Conservation (phyloP, 2,113 vertebrate species). For the Aviceda subcristata region DNA sequence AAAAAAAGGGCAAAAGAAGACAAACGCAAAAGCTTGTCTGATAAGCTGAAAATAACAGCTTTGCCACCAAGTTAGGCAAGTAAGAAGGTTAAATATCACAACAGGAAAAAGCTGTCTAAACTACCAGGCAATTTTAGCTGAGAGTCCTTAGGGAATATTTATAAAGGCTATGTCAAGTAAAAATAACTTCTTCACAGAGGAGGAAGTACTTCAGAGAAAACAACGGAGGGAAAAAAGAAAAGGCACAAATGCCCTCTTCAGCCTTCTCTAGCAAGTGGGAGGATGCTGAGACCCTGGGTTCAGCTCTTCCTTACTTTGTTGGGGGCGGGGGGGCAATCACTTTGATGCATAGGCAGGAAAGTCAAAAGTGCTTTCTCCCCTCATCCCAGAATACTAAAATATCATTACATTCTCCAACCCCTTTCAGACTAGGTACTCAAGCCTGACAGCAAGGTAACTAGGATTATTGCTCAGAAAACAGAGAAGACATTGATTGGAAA, state of each 20-base stretch:
- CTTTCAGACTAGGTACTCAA: background rate
- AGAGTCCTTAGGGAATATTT: background rate
- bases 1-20: background rate
- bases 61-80: background rate
- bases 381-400: background rate
- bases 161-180: background rate
- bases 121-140: background rate
- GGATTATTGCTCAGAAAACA: background rate
- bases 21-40: background rate
- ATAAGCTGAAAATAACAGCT: background rate
- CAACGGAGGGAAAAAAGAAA: background rate
- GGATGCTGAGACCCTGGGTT: background rate
- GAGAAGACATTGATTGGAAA: background rate
- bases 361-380: background rate
- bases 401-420: background rate
- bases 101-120: background rate
- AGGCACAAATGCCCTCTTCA: background rate
- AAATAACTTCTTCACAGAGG: background rate
- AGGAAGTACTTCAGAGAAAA: background rate
- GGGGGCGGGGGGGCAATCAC: too few relatives aligned
- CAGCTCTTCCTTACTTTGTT: background rate
- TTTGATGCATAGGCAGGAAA: background rate
- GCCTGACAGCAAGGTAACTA: background rate
- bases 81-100: constrained; percentile 16
- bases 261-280: background rate